phyloP scores from a whole-genome alignment of 2,113 vertebrate genomes.

The Poecile atricapillus region DNA sequence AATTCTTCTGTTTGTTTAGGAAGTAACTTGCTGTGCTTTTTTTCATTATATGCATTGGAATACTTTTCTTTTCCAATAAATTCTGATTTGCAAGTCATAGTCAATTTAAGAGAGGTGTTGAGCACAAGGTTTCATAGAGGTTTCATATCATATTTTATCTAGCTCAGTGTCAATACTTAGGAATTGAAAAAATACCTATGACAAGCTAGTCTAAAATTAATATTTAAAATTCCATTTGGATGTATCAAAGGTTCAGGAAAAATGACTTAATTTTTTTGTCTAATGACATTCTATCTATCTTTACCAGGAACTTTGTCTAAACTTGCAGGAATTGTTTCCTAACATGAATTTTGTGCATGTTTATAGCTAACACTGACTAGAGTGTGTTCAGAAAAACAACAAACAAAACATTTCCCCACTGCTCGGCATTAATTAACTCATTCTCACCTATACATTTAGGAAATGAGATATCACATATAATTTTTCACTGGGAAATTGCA shows the following conservation, averaged over 20 bases:
- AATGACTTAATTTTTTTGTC: background rate
- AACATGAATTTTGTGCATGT: background rate
- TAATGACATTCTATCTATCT: background rate
- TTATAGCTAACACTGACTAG: background rate
- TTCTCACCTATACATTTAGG: background rate
- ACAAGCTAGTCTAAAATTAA: background rate
- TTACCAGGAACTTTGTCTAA: background rate
- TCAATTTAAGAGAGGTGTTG: background rate
- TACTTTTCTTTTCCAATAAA: background rate
- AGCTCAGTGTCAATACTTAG: background rate
- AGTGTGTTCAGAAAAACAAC: background rate
- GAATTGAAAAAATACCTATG: background rate
- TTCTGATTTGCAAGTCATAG: background rate
- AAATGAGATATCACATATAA: background rate
- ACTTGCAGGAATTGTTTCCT: background rate
- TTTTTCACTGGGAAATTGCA: background rate
- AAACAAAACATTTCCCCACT: background rate
- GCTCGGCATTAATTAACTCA: background rate
- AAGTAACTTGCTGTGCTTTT: background rate
- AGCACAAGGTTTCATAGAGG: background rate
- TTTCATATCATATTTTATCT: background rate
- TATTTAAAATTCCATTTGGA: background rate
- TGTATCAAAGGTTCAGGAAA: background rate
- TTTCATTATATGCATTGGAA: background rate
- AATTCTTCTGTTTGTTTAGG: background rate